phyloP scores from a whole-genome alignment of 2,113 vertebrate genomes.

The Heterotilapia buettikoferi region DNA sequence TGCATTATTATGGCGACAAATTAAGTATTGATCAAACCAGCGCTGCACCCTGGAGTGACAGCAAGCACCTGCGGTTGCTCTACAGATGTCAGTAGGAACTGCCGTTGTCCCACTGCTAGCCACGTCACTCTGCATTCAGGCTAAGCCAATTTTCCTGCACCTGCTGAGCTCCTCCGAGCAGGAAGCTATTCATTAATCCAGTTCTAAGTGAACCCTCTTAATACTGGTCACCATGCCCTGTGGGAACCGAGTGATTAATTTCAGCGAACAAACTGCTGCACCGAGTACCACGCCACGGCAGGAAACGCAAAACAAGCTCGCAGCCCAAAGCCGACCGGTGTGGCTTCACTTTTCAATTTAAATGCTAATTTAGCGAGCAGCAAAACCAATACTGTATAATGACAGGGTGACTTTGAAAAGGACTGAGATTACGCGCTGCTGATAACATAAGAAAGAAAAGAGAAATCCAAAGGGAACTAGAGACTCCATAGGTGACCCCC shows the following conservation, averaged over 20 bases:
- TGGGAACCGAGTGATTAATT: conserved; percentile 35
- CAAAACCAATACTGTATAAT: conserved; percentile 8
- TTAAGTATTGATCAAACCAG: neutral
- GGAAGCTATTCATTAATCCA: conserved; percentile 25
- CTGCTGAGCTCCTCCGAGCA: neutral
- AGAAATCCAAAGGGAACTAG: neutral
- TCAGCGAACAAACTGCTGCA: conserved; percentile 13
- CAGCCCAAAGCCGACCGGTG: conserved; percentile 9
- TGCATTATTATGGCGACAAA: neutral
- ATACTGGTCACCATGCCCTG: conserved; percentile 15
- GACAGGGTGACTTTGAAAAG: conserved; percentile 25
- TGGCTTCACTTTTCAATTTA: conserved; percentile 55
- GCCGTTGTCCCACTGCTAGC: neutral
- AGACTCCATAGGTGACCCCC: neutral
- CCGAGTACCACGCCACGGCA: neutral
- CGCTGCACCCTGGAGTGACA: neutral
- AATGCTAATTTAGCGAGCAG: conserved; percentile 58
- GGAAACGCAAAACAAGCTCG: conserved; percentile 38
- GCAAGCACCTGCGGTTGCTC: neutral
- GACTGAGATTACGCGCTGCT: conserved; percentile 2
- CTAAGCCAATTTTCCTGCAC: neutral
- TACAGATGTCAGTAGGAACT: neutral
- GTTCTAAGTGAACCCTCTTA: conserved; percentile 20
- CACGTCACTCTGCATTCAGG: neutral
- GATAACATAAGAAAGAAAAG: neutral